Base-by-base conservation (phyloP, 2,888 invertebrate genomes). In the Lepidochrysops patricia region DNA sequence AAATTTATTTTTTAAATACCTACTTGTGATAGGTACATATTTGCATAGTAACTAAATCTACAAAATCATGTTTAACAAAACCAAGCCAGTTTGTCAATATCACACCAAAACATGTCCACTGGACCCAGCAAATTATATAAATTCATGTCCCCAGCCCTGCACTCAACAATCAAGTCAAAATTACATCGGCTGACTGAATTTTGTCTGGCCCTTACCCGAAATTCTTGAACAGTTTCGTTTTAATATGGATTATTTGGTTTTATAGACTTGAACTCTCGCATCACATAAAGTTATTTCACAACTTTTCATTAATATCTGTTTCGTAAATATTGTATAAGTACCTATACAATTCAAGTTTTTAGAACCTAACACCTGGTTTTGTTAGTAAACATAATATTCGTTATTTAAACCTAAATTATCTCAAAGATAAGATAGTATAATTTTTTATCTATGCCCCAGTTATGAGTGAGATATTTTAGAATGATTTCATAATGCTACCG, bases 401-500 rank as follows among this genome's bases (percentile, higher is more conserved):
- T n/a, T n/a, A n/a, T n/a, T n/a, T n/a, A 43, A 19, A 12, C 19
- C 9, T 4, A 29, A 9, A 9, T 29, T 43, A 43, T 43, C 19
- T 23, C 7, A 7, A 37, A 19, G 19, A 43, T 43, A 43, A 43
- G 43, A 43, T 43, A 43, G 43, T 43, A 43, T 43, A 43, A 43
- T 43, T 43, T 43, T 43, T 43, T 19, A 19, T 43, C 43, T 19
- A 9, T 43, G 43, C 19, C 12, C 43, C 7, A 43, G 19, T 19
- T 43, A 43, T 43, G 19, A 43, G 19, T 37, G 15, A 6, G 37
- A 43, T 43, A 23, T 6, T 29, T 29, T 9, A 29, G 19, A 12
- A 43, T 12, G 43, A 43, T 43, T 43, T 43, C 43, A 43, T 43
- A 43, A 43, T 43, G 43, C 43, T 43, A 43, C 43, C 19, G 43